Conservation (phyloP, 2,797 vertebrate species). For the Enteromius radiatus region DNA sequence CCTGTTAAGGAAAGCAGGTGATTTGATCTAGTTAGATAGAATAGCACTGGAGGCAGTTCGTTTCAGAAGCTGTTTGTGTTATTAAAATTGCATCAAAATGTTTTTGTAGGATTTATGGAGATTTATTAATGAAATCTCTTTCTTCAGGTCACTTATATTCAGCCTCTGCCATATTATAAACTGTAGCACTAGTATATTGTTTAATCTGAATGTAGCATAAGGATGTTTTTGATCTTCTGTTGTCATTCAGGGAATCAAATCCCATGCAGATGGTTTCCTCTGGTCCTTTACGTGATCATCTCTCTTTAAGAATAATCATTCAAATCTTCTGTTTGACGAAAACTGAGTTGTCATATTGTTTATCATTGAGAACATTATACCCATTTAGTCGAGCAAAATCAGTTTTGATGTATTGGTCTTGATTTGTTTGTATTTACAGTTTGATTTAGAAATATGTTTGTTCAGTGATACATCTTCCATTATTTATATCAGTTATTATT, state of each 20-base stretch:
- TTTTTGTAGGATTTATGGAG: background rate
- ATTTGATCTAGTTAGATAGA: conserved; percentile 37
- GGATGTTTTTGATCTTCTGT: background rate
- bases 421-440: no score
- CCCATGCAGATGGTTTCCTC: background rate
- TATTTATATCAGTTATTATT: no score
- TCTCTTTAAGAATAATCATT: conserved; percentile 1
- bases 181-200: background rate
- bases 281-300: background rate
- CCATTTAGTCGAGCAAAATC: no score
- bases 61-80: background rate
- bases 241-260: background rate
- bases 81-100: background rate
- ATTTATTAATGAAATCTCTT: background rate
- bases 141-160: background rate
- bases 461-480: no score
- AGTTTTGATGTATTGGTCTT: no score
- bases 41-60: background rate
- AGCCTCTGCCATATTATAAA: background rate
- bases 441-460: no score
- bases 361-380: no score
- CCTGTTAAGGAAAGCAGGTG: background rate
- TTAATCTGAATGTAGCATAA: background rate
- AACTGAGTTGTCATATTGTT: no score
- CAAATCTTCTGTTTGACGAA: no score